phyloP scores from a whole-genome alignment of 1,140 invertebrate species.

The Rhopalosiphum maidis region DNA sequence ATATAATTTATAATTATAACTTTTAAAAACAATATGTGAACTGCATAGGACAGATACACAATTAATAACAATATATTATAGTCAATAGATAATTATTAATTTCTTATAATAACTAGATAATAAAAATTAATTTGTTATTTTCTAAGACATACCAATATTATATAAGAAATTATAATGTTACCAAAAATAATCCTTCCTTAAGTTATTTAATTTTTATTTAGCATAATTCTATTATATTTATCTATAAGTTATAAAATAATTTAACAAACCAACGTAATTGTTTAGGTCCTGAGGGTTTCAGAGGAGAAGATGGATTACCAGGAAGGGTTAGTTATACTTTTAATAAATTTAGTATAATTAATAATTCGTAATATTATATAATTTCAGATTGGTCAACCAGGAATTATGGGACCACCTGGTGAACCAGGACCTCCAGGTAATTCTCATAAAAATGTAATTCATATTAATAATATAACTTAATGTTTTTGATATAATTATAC shows the following conservation, averaged over 20 bases:
- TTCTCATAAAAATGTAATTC: not conserved
- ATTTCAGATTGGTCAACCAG: conserved; percentile 59
- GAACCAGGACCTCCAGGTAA: conserved; percentile 69
- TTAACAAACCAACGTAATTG: not conserved
- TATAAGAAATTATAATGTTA: too few species aligned
- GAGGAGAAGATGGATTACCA: conserved; percentile 59
- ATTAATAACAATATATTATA: too few species aligned
- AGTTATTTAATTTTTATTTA: too few species aligned
- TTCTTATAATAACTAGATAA: too few species aligned
- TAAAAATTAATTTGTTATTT: too few species aligned
- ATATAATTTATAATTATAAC: not conserved
- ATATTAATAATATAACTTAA: not conserved
- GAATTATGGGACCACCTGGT: conserved; percentile 63
- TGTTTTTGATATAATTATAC: too few species aligned
- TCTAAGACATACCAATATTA: too few species aligned
- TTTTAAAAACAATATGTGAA: not conserved
- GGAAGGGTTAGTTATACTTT: conserved; percentile 52
- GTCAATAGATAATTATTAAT: too few species aligned
- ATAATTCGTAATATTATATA: not conserved
- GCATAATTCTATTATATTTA: not conserved
- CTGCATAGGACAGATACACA: too few species aligned
- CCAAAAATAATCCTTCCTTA: too few species aligned
- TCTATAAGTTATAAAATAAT: too few species aligned
- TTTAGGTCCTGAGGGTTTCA: conserved; percentile 38
- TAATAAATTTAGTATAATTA: not conserved